Percentiles rank a stretch among this genome's conserved stretches.
Evolutionary conservation across 2,113 vertebrate genomes (phyloP).

Genomic region (Thunnus thynnus): DNA sequence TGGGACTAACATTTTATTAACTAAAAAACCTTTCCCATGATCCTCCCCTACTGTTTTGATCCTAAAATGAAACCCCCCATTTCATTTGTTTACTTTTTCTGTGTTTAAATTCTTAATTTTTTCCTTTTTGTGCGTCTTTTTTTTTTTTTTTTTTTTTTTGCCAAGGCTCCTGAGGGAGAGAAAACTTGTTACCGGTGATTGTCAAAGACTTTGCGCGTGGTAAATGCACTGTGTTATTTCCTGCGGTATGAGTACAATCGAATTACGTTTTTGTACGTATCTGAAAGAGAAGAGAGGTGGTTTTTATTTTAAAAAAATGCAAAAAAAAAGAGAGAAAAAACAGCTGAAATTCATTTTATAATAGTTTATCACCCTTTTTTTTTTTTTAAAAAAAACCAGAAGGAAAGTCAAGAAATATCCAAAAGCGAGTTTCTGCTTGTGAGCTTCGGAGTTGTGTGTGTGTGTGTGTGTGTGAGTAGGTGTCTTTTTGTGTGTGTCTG

Average conservation of each 20-base stretch:
- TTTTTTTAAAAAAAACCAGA: conserved; percentile 6
- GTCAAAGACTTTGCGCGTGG: conserved; percentile 57
- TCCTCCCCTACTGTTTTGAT: conserved; percentile 5
- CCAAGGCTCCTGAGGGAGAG: conserved; percentile 52
- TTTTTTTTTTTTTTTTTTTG: conserved; percentile 34
- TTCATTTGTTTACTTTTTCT: conserved; percentile 25
- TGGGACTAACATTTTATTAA: not conserved
- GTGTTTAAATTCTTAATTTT: not conserved
- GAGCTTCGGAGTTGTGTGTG: conserved; percentile 6
- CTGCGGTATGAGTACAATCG: conserved; percentile 76
- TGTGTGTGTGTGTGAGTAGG: not conserved
- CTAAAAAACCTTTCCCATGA: not conserved
- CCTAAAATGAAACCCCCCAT: not conserved
- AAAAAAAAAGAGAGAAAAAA: conserved; percentile 36
- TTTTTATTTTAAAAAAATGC: conserved; percentile 43
- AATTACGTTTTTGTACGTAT: conserved; percentile 66
- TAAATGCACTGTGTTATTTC: conserved; percentile 76
- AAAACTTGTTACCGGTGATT: conserved; percentile 57
- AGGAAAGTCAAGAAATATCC: conserved; percentile 32
- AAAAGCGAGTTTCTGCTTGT: conserved; percentile 37
- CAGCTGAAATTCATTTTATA: conserved; percentile 40
- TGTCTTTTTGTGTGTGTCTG: not conserved
- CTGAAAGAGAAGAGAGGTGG: conserved; percentile 32
- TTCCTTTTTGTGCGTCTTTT: conserved; percentile 9
- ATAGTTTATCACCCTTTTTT: conserved; percentile 3